Conservation (phyloP, 1,140 invertebrate species). For the Chionoecetes opilio region DNA sequence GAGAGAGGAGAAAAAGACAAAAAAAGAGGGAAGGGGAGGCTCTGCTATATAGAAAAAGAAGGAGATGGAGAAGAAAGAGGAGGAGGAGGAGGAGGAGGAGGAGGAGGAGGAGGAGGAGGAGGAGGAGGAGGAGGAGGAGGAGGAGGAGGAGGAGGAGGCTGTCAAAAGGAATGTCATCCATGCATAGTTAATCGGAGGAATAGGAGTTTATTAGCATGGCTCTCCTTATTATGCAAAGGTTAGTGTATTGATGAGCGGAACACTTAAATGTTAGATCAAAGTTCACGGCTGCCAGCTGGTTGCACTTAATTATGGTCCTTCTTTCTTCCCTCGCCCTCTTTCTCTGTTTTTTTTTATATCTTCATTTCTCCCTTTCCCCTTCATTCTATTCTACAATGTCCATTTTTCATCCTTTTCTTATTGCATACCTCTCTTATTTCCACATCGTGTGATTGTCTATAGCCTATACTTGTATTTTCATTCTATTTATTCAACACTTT, state of each 20-base stretch:
- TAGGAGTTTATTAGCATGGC: neutral
- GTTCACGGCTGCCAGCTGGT: constrained; percentile 53
- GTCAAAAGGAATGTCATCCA: constrained; percentile 38
- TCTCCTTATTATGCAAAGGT: constrained; percentile 76
- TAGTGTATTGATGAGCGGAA: constrained; percentile 68
- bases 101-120: neutral
- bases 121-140: neutral
- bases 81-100: constrained; percentile 4
- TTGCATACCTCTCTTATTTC: neutral
- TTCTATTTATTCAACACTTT: too few relatives aligned
- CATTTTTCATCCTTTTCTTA: neutral
- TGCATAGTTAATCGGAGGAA: neutral
- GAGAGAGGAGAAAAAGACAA: neutral
- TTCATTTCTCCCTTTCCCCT: neutral
- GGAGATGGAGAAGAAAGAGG: constrained; percentile 1
- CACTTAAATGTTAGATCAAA: constrained; percentile 71
- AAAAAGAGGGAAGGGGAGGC: neutral
- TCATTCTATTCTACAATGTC: neutral
- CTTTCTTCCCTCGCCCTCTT: neutral
- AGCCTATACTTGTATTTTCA: too few relatives aligned
- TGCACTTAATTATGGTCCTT: constrained; percentile 66
- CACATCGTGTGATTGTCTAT: too few relatives aligned
- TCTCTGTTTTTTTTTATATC: neutral
- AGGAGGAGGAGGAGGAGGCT: neutral
- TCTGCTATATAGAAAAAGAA: constrained; percentile 12